Percentiles rank a stretch among this genome's conserved stretches.
These are phyloP conservation scores for Polia nebulosa DNA, from an alignment of 2,888 invertebrate genomes.

Conservation along the genomic window DNA sequence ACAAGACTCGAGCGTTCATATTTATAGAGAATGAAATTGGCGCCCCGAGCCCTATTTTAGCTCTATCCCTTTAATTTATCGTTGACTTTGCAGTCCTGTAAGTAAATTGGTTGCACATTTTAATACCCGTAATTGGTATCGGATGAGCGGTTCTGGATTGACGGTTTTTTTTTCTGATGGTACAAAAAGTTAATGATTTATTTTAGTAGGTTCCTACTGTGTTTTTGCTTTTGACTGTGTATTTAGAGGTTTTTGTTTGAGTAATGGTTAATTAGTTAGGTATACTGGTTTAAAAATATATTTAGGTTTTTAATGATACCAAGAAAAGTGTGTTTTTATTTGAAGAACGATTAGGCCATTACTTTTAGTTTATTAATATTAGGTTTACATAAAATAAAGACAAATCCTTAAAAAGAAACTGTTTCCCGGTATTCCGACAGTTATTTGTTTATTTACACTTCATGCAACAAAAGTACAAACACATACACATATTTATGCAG, in stretches of 20 bases:
- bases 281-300: not conserved
- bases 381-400: too few relatives aligned
- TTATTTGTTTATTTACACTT: too few relatives aligned
- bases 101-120: conserved; percentile 68
- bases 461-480: too few relatives aligned
- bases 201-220: conserved; percentile 22
- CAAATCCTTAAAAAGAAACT: too few relatives aligned
- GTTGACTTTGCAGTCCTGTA: conserved; percentile 55
- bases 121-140: conserved; percentile 74
- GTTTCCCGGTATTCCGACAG: not conserved
- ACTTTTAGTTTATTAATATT: too few relatives aligned
- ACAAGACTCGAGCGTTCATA: conserved; percentile 69
- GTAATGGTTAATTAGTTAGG: not conserved
- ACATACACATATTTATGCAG: not conserved
- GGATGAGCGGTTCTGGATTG: conserved; percentile 67
- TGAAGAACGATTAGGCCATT: not conserved
- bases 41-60: conserved; percentile 77
- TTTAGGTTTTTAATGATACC: not conserved
- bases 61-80: conserved; percentile 80
- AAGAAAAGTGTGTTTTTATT: not conserved
- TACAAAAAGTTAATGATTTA: conserved; percentile 54
- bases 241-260: conserved; percentile 18
- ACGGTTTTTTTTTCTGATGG: conserved; percentile 59
- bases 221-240: conserved; percentile 29
- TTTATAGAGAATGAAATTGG: conserved; percentile 80